These are phyloP conservation scores for Heteromormyrus szaboi DNA, from an alignment of 2,797 vertebrate species.

Conservation along the genomic window DNA sequence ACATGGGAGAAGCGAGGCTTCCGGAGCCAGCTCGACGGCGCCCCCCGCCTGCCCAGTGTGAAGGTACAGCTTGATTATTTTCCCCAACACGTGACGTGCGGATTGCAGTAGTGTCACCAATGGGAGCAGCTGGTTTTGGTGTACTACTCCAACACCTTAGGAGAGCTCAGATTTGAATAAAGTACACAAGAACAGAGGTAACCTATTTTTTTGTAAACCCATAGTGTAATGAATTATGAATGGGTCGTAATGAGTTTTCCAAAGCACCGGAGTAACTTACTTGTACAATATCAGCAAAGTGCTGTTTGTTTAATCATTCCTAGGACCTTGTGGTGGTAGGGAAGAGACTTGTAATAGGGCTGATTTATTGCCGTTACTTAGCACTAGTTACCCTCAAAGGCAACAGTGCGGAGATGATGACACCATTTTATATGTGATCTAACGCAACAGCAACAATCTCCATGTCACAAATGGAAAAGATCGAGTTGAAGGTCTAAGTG, in stretches of 20 bases:
- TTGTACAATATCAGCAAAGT: not conserved
- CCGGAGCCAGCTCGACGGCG: not conserved
- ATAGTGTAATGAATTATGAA: not conserved
- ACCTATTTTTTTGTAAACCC: not conserved
- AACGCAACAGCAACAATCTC: not conserved
- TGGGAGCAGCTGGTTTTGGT: not conserved
- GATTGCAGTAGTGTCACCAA: not conserved
- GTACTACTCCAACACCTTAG: not conserved
- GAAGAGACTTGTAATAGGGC: not conserved
- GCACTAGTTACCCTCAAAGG: not conserved
- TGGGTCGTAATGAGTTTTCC: not conserved
- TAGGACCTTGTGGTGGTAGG: not conserved
- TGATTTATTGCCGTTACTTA: not conserved
- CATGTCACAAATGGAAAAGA: not conserved
- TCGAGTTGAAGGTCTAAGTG: not conserved
- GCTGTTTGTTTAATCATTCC: constrained; percentile 8
- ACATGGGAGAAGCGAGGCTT: not conserved
- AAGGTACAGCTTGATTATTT: not conserved
- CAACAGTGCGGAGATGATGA: not conserved
- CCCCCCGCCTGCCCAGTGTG: not conserved
- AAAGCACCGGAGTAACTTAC: not conserved
- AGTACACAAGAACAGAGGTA: not conserved
- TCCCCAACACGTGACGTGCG: not conserved
- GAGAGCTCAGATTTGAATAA: not conserved
- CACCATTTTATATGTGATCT: not conserved